phyloP scores from a whole-genome alignment of 1,140 invertebrate species.

The Colletes latitarsis region DNA sequence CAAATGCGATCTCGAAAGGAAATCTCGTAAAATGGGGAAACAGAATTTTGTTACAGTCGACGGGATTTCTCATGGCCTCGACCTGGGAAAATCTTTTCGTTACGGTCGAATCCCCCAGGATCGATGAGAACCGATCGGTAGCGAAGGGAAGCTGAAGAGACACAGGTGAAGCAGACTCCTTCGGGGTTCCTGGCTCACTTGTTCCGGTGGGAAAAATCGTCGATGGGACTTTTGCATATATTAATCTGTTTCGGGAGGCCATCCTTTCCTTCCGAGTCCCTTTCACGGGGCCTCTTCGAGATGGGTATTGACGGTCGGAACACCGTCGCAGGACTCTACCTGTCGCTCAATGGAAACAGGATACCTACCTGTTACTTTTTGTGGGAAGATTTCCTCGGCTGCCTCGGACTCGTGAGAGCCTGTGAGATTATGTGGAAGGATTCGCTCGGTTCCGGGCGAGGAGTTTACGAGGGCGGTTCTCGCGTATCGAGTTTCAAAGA shows the following conservation, averaged over 20 bases:
- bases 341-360: constrained; percentile 77
- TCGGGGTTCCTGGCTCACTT: constrained; percentile 59
- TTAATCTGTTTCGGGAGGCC: constrained; percentile 74
- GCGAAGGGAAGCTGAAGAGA: constrained; percentile 19
- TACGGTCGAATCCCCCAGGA: constrained; percentile 31
- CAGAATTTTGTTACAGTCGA: neutral
- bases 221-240: constrained; percentile 76
- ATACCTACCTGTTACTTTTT: constrained; percentile 78
- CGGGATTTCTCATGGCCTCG: constrained; percentile 12
- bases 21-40: neutral
- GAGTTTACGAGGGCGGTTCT: constrained; percentile 35
- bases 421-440: constrained; percentile 46
- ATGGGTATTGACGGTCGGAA: constrained; percentile 55
- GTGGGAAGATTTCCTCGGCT: constrained; percentile 73
- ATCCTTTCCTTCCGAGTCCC: constrained; percentile 65
- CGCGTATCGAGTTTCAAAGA: constrained; percentile 58
- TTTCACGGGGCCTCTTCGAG: constrained; percentile 57
- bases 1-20: neutral
- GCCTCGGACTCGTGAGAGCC: constrained; percentile 67
- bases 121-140: constrained; percentile 21
- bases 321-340: constrained; percentile 68
- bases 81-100: constrained; percentile 50
- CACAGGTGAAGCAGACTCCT: constrained; percentile 73
- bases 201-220: constrained; percentile 74
- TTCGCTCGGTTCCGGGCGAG: constrained; percentile 53